These are phyloP conservation scores for Cartodere bifasciata DNA, from an alignment of 2,888 invertebrate genomes.

Conservation along the genomic window DNA sequence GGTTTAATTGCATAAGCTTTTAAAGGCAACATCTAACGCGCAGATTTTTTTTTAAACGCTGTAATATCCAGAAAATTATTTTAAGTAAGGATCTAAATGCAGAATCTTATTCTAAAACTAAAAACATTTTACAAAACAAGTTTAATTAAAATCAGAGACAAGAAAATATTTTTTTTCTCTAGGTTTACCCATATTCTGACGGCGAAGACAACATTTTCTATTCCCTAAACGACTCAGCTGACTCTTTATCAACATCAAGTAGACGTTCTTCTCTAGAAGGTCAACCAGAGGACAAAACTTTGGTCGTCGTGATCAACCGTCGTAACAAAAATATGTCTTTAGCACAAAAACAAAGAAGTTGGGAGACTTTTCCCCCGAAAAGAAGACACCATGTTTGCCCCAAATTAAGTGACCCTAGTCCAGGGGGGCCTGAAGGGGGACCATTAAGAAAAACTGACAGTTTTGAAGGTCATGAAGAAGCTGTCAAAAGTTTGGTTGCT, in stretches of 20 bases:
- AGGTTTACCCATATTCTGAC: constrained; percentile 43
- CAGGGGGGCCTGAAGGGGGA: constrained; percentile 21
- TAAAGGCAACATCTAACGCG: too few species aligned
- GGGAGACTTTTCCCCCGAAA: constrained; percentile 50
- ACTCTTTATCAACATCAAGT: constrained; percentile 44
- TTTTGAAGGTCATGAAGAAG: constrained; percentile 57
- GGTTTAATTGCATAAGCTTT: too few species aligned
- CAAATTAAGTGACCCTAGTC: constrained; percentile 23
- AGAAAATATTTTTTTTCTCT: constrained; percentile 14
- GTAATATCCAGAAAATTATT: too few species aligned
- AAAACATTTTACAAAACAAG: too few species aligned
- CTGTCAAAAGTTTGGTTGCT: constrained; percentile 51
- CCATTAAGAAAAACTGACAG: constrained; percentile 49
- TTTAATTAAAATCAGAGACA: too few species aligned
- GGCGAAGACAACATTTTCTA: constrained; percentile 44
- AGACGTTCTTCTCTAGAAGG: constrained; percentile 41
- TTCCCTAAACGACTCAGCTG: constrained; percentile 38
- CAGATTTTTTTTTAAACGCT: too few species aligned
- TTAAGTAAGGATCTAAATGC: too few species aligned
- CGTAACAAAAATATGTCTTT: constrained; percentile 32
- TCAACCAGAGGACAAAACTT: constrained; percentile 32
- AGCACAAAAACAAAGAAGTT: constrained; percentile 47
- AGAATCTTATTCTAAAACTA: too few species aligned
- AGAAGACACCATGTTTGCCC: constrained; percentile 31
- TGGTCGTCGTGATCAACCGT: constrained; percentile 40